A percentile compares a stretch with the other conserved stretches of the same genome.
phyloP scores from a whole-genome alignment of 2,888 invertebrate species.

The Cremastinae sp. region DNA sequence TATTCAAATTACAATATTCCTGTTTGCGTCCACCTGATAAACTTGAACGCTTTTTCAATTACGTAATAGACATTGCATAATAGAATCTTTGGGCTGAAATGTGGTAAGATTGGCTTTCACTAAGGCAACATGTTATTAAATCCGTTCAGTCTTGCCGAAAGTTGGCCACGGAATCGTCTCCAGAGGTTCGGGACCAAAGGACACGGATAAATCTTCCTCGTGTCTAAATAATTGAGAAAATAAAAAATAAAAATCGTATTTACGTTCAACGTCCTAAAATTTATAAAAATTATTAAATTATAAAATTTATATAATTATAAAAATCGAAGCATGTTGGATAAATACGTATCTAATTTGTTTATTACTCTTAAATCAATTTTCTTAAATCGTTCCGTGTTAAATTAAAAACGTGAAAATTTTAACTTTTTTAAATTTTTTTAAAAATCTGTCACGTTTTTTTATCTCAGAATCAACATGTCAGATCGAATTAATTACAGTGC shows the following conservation, averaged over 20 bases:
- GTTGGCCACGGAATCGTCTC: conserved; percentile 36
- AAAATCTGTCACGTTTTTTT: neutral
- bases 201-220: neutral
- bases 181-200: conserved; percentile 5
- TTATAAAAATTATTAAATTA: too few species aligned
- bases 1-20: conserved; percentile 2
- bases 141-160: conserved; percentile 62
- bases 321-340: too few species aligned
- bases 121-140: conserved; percentile 72
- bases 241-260: neutral
- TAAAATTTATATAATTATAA: too few species aligned
- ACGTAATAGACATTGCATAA: conserved; percentile 73
- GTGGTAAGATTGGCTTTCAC: conserved; percentile 75
- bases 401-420: too few species aligned
- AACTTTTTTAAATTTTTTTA: too few species aligned
- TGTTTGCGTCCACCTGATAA: conserved; percentile 58
- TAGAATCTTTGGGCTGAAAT: conserved; percentile 66
- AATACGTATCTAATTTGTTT: too few species aligned
- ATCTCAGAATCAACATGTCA: conserved; percentile 68
- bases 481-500: conserved; percentile 67
- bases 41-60: conserved; percentile 70
- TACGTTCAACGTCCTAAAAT: too few species aligned
- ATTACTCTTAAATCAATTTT: too few species aligned
- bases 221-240: neutral
- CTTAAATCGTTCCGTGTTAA: too few species aligned